phyloP scores from a whole-genome alignment of 1,140 invertebrate species.

The Tetragnatha versicolor region DNA sequence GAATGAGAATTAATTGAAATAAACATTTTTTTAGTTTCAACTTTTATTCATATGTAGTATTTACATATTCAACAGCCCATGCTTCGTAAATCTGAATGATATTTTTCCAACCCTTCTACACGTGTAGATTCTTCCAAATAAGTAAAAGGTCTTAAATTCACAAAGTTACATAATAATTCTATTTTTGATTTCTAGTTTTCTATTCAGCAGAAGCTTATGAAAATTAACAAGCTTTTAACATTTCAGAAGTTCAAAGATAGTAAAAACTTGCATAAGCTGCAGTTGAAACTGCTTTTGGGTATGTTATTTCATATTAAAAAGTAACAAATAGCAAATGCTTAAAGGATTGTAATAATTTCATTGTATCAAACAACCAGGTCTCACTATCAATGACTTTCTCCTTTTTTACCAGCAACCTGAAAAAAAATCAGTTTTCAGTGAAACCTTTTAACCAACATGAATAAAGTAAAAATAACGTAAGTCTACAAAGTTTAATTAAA shows the following conservation, averaged over 20 bases:
- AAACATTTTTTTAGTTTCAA: background rate
- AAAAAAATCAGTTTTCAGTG: too few relatives aligned
- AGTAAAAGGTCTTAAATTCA: background rate
- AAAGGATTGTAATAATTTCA: background rate
- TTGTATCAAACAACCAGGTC: background rate
- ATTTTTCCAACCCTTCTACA: too few relatives aligned
- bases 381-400: slow-evolving; percentile 77
- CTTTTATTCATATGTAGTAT: slow-evolving; percentile 7
- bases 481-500: too few relatives aligned
- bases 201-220: too few relatives aligned
- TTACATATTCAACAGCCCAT: slow-evolving; percentile 13
- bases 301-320: too few relatives aligned
- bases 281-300: too few relatives aligned
- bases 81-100: background rate
- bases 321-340: background rate
- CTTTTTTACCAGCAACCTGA: slow-evolving; percentile 85
- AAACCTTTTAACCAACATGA: too few relatives aligned
- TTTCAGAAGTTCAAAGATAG: too few relatives aligned
- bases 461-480: too few relatives aligned
- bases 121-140: background rate
- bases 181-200: background rate
- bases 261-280: too few relatives aligned
- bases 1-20: background rate
- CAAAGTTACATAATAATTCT: background rate
- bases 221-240: too few relatives aligned